Base-by-base conservation (phyloP, 2,888 invertebrate species). In the Sceliomorpha sp. region DNA sequence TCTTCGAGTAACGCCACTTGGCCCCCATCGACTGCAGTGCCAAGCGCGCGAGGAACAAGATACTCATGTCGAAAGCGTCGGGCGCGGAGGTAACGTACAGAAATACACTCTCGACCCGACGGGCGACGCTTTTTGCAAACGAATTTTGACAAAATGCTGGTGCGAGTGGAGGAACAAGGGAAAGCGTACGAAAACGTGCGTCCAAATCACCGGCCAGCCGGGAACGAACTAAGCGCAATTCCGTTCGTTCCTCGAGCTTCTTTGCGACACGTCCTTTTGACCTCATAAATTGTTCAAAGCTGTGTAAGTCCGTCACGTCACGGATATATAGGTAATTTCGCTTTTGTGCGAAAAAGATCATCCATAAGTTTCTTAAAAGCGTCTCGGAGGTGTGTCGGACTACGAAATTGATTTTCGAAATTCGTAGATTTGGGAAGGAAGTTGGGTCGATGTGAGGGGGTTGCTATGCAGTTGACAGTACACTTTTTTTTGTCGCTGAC, bases 1-100 rank as follows among this genome's bases (percentile, higher is more conserved):
- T 68, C 29, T 58, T 76, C 20, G 84, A 76, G 15, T 76, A 56
- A 13, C 81, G 77, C 66, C 82, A 69, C 67, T 79, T 84, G 8
- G 68, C 74, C 13, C 79, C 72, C 42, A 85, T 58, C 2, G 79
- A 77, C 63, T 76, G 70, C 7, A 82, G 32, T 2, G 77, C 77
- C 5, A 86, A 56, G 12, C 80, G 79, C 26, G 83, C 83, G 14
- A 86, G 48, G 37, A 84, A 85, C 14, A 82, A 45, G 53, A 85
- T 45, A 62, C 77, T 78, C 85, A 85, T 85, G 24, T 67, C 34
- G 70, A 53, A 42, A 39, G 5, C 20, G 13, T n/a, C n/a, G n/a
- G n/a, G 14, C 0, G 20, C 7, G 31, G 14, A 26, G 20, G 40
- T 3, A 10, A 44, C 12, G 20, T 5, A 20, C 20, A 13, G 36